Conservation (phyloP, 1,140 invertebrate species). For the Odontomachus brunneus region DNA sequence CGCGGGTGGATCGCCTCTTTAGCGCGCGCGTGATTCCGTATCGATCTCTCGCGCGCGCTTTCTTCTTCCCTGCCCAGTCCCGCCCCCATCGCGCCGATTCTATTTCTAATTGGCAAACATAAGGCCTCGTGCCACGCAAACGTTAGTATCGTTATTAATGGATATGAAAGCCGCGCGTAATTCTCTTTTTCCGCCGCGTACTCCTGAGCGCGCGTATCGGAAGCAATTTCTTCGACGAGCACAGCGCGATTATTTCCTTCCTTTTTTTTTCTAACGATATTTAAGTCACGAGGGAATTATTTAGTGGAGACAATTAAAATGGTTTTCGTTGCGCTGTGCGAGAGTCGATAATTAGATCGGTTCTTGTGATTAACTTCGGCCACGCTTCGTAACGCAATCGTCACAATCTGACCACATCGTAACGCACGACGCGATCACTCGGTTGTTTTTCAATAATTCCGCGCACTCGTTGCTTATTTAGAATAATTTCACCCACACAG, state of each 20-base stretch:
- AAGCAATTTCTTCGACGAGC: constrained; percentile 8
- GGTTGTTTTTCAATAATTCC: constrained; percentile 7
- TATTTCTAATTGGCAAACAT: constrained; percentile 40
- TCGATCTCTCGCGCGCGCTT: constrained; percentile 37
- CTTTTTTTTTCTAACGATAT: not conserved
- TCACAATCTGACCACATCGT: not conserved
- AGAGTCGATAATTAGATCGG: not conserved
- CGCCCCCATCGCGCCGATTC: not conserved
- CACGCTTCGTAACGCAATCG: constrained; percentile 1
- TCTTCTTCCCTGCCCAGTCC: not conserved
- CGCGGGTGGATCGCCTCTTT: constrained; percentile 31
- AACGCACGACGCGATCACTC: constrained; percentile 10
- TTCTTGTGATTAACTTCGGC: constrained; percentile 12
- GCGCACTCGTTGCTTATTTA: not conserved
- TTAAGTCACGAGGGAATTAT: constrained; percentile 19
- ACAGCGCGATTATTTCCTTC: not conserved
- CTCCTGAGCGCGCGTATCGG: too few species aligned
- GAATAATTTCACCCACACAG: not conserved
- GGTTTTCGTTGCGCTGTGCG: not conserved
- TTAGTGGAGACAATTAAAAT: constrained; percentile 13
- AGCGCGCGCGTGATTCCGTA: constrained; percentile 52
- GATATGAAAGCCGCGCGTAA: not conserved
- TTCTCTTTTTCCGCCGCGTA: not conserved
- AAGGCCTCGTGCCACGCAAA: constrained; percentile 25
- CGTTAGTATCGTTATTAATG: constrained; percentile 55